These are phyloP conservation scores for Cloeon dipterum DNA, from an alignment of 2,888 invertebrate species.

Conservation along the genomic window DNA sequence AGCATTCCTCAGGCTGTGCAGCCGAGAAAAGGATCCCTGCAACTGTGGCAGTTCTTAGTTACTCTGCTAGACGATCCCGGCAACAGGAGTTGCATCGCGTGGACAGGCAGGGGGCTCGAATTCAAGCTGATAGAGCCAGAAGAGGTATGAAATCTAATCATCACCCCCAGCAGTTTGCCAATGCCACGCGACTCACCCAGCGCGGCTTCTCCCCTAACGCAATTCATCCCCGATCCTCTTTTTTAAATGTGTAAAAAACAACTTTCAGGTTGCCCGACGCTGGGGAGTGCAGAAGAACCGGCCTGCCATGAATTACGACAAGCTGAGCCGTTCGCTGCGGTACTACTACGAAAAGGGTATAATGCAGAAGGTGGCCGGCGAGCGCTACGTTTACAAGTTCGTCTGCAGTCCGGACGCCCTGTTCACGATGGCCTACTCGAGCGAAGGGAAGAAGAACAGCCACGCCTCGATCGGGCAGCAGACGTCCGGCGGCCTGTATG, in stretches of 20 bases:
- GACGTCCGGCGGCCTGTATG: too few relatives aligned
- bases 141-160: slow-evolving; percentile 30
- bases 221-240: too few relatives aligned
- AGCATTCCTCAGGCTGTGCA: too few relatives aligned
- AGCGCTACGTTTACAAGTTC: slow-evolving; percentile 90
- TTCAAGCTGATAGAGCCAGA: slow-evolving; percentile 92
- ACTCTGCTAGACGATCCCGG: slow-evolving; percentile 46
- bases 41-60: slow-evolving; percentile 89
- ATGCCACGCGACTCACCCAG: background rate
- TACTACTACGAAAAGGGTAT: slow-evolving; percentile 98
- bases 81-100: slow-evolving; percentile 66
- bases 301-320: slow-evolving; percentile 95
- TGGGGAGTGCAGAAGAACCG: slow-evolving; percentile 95
- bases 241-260: too few relatives aligned
- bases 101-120: slow-evolving; percentile 89
- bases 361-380: slow-evolving; percentile 93
- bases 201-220: background rate
- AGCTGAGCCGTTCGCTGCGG: slow-evolving; percentile 75
- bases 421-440: slow-evolving; percentile 56
- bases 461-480: too few relatives aligned
- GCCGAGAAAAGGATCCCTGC: slow-evolving; percentile 75
- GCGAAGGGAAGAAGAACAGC: slow-evolving; percentile 4
- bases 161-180: background rate
- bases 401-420: slow-evolving; percentile 85
- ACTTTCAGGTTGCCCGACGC: slow-evolving; percentile 61